Percentiles rank a stretch among this genome's conserved stretches.
These are phyloP conservation scores for Melanotaenia maccullochi DNA, from an alignment of 2,797 vertebrate species.

Conservation along the genomic window DNA sequence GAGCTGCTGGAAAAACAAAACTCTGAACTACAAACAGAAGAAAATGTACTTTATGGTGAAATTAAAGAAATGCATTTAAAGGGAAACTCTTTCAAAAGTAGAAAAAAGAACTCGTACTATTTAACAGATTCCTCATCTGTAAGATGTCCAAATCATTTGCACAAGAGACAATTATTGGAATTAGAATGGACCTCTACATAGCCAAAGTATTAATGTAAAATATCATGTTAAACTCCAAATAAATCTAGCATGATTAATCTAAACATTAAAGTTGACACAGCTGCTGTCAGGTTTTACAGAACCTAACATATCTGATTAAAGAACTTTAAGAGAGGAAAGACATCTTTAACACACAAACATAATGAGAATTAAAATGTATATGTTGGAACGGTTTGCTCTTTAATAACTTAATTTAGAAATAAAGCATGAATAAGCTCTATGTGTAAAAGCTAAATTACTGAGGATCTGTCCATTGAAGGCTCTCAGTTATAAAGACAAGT, in stretches of 20 bases:
- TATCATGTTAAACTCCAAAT: background rate
- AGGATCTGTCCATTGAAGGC: too few relatives aligned
- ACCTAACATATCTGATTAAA: background rate
- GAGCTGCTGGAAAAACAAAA: slow-evolving; percentile 25
- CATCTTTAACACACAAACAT: background rate
- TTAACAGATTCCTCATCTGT: background rate
- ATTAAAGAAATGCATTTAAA: slow-evolving; percentile 1
- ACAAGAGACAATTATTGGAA: background rate
- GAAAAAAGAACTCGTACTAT: background rate
- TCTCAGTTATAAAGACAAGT: too few relatives aligned
- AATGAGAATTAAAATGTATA: background rate
- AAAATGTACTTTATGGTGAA: slow-evolving; percentile 2
- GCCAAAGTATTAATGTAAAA: background rate
- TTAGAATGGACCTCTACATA: background rate
- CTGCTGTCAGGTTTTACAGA: slow-evolving; percentile 1
- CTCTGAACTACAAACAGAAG: slow-evolving; percentile 18
- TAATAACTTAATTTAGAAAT: background rate
- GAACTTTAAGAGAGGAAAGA: background rate
- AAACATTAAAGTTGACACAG: background rate
- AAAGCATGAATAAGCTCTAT: background rate
- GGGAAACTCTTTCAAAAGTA: background rate
- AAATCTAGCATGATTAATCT: slow-evolving; percentile 3
- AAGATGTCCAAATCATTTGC: slow-evolving; percentile 4
- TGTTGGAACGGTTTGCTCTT: background rate
- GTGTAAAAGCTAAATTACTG: too few relatives aligned